Evolutionary conservation across 2,797 vertebrate genomes (phyloP).

Genomic region (Diceros bicornis): DNA sequence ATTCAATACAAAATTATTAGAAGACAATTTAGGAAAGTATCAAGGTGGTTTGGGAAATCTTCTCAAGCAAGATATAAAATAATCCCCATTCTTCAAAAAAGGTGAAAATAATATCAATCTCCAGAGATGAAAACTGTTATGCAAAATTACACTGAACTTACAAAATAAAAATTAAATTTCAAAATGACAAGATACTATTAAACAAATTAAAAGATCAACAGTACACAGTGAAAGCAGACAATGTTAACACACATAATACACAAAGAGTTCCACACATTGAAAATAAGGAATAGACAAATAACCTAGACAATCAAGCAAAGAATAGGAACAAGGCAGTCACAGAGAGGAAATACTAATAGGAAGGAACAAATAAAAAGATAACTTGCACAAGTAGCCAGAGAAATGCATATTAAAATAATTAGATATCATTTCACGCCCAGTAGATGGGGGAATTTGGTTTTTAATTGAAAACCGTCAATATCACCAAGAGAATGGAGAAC

Average conservation of each 20-base stretch:
- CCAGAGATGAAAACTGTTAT: background rate
- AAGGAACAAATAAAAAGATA: background rate
- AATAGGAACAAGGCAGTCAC: background rate
- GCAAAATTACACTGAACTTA: background rate
- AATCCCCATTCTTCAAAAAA: background rate
- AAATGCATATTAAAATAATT: background rate
- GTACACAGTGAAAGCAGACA: background rate
- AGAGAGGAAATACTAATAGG: background rate
- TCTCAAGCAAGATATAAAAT: background rate
- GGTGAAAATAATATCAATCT: background rate
- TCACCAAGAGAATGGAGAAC: background rate
- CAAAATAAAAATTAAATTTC: conserved; percentile 60
- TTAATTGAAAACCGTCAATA: background rate
- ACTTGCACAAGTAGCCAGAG: background rate
- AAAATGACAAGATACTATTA: conserved; percentile 17
- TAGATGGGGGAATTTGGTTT: background rate
- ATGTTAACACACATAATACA: background rate
- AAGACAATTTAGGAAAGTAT: conserved; percentile 50
- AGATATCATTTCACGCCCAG: background rate
- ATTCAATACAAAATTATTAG: background rate
- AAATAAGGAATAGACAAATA: background rate
- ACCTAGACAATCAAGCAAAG: background rate
- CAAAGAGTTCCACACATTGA: background rate
- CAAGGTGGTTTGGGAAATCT: background rate
- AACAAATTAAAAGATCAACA: conserved; percentile 8